These are phyloP conservation scores for Acanthococcus lagerstroemiae DNA, from an alignment of 2,888 invertebrate species.

Conservation along the genomic window DNA sequence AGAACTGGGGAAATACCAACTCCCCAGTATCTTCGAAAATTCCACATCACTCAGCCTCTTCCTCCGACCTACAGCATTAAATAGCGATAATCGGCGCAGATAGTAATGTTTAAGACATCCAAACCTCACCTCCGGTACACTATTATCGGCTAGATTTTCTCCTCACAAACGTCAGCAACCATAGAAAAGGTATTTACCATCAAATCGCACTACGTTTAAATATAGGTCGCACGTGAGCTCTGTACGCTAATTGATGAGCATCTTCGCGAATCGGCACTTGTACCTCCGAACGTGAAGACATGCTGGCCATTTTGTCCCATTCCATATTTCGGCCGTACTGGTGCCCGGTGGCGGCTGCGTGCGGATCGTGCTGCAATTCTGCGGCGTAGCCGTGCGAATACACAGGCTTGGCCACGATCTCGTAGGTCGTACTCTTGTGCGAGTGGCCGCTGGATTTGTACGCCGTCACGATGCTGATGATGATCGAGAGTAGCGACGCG, in stretches of 20 bases:
- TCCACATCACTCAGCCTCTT: no score
- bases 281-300: conserved; percentile 23
- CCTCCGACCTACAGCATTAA: no score
- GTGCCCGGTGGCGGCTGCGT: conserved; percentile 47
- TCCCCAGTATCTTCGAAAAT: no score
- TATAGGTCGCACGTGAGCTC: conserved; percentile 27
- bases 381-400: conserved; percentile 58
- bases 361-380: conserved; percentile 55
- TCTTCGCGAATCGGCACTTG: conserved; percentile 19
- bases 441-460: conserved; percentile 46
- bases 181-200: background rate
- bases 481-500: conserved; percentile 68
- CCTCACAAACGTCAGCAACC: background rate
- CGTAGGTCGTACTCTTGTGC: conserved; percentile 58
- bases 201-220: conserved; percentile 14
- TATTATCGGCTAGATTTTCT: background rate
- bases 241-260: conserved; percentile 24
- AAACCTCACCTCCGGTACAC: no score
- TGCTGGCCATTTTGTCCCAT: conserved; percentile 19
- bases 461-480: conserved; percentile 56
- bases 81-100: no score
- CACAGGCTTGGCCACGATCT: conserved; percentile 71
- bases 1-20: no score
- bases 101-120: no score
- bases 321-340: conserved; percentile 27